Evolutionary conservation across 2,888 invertebrate genomes (phyloP).

Genomic region (Andricus curvator): DNA sequence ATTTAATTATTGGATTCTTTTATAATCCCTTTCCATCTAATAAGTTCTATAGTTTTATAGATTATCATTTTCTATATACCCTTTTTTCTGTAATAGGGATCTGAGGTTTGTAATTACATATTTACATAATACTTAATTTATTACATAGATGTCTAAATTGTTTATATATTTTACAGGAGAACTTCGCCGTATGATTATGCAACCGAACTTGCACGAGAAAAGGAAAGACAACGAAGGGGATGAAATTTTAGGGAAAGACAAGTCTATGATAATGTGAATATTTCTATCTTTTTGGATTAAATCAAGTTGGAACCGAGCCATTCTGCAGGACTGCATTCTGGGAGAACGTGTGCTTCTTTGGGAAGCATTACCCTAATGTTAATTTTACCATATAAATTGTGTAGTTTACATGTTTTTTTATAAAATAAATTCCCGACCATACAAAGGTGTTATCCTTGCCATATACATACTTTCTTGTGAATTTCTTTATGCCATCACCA

Average conservation of each 20-base stretch:
- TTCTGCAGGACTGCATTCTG: conserved; percentile 53
- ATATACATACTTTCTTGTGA: no score
- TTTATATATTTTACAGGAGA: conserved; percentile 62
- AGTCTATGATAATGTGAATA: conserved; percentile 50
- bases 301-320: conserved; percentile 71
- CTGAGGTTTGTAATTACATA: neutral
- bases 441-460: neutral
- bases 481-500: no score
- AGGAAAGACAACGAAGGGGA: conserved; percentile 76
- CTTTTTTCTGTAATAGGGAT: neutral
- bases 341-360: conserved; percentile 43
- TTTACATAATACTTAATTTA: neutral
- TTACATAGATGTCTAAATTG: neutral
- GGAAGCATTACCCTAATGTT: conserved; percentile 64
- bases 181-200: conserved; percentile 74
- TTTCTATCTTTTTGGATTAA: conserved; percentile 38
- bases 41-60: no score
- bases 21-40: no score
- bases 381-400: conserved; percentile 68
- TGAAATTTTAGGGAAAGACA: conserved; percentile 56
- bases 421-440: conserved; percentile 58
- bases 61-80: neutral
- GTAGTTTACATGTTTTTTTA: conserved; percentile 76
- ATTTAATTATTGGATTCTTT: no score
- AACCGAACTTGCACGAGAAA: conserved; percentile 75